Conservation (phyloP, 2,113 vertebrate genomes). For the Balaeniceps rex region DNA sequence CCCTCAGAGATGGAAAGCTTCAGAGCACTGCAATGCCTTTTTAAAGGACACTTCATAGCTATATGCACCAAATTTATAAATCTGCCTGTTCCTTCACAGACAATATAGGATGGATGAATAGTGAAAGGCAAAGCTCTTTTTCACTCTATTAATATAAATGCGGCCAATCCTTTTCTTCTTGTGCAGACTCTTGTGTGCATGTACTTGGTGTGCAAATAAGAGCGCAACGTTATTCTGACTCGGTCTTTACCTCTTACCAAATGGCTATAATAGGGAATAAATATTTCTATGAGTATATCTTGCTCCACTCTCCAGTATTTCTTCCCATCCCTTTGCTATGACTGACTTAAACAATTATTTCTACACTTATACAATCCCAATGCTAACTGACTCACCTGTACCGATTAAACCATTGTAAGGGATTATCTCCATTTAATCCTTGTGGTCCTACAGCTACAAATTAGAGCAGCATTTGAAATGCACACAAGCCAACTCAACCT, state of each 20-base stretch:
- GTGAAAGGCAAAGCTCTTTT: neutral
- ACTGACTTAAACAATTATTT: slow-evolving; percentile 48
- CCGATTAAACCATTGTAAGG: neutral
- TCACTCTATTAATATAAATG: neutral
- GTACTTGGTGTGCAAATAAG: neutral
- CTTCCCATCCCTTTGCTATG: neutral
- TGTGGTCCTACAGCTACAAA: slow-evolving; percentile 10
- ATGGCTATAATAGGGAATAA: neutral
- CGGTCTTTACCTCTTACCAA: neutral
- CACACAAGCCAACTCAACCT: neutral
- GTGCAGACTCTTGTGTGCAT: neutral
- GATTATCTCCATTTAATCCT: slow-evolving; percentile 37
- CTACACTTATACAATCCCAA: neutral
- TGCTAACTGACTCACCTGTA: slow-evolving; percentile 36
- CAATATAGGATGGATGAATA: neutral
- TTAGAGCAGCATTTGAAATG: slow-evolving; percentile 2
- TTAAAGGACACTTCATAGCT: neutral
- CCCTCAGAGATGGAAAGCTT: neutral
- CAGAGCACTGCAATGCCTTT: neutral
- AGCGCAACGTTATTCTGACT: neutral
- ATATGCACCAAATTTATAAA: neutral
- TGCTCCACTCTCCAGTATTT: neutral
- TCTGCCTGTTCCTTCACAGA: neutral
- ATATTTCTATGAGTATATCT: neutral
- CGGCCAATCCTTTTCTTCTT: neutral